Conservation (phyloP, 2,113 vertebrate species). For the Baryphthengus martii region DNA sequence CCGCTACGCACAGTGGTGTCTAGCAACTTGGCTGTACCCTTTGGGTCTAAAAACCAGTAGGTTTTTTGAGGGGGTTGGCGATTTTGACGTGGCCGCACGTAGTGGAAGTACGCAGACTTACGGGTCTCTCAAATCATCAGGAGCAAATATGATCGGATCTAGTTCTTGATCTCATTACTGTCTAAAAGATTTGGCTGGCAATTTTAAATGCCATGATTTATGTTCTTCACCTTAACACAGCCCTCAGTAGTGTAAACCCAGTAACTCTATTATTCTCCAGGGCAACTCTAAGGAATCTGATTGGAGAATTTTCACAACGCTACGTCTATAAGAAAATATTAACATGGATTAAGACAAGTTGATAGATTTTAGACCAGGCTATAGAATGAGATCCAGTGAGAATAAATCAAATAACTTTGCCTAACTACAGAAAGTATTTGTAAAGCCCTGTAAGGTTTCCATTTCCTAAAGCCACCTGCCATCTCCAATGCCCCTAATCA, state of each 20-base stretch:
- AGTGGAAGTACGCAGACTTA: not conserved
- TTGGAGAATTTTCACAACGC: conserved; percentile 53
- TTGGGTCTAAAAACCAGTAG: not conserved
- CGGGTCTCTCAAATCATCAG: conserved; percentile 24
- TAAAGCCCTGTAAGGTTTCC: conserved; percentile 69
- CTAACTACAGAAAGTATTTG: conserved; percentile 72
- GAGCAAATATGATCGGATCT: conserved; percentile 55
- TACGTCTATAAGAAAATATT: conserved; percentile 49
- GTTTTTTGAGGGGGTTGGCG: not conserved
- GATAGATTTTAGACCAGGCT: conserved; percentile 63
- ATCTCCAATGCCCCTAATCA: conserved; percentile 74
- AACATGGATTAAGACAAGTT: conserved; percentile 51
- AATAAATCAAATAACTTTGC: conserved; percentile 67
- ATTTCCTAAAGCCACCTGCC: conserved; percentile 80
- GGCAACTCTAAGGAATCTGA: conserved; percentile 18
- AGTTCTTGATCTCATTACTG: conserved; percentile 60
- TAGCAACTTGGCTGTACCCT: not conserved
- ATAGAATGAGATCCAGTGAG: conserved; percentile 31
- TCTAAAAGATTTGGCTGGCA: conserved; percentile 60
- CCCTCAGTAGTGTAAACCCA: conserved; percentile 23
- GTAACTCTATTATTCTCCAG: conserved; percentile 56
- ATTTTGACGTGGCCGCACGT: not conserved
- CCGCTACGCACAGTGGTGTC: accelerated
- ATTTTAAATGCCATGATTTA: conserved; percentile 62
- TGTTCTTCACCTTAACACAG: conserved; percentile 49